Evolutionary conservation across 2,797 vertebrate species (phyloP).

Genomic region (Australoheros facetus): DNA sequence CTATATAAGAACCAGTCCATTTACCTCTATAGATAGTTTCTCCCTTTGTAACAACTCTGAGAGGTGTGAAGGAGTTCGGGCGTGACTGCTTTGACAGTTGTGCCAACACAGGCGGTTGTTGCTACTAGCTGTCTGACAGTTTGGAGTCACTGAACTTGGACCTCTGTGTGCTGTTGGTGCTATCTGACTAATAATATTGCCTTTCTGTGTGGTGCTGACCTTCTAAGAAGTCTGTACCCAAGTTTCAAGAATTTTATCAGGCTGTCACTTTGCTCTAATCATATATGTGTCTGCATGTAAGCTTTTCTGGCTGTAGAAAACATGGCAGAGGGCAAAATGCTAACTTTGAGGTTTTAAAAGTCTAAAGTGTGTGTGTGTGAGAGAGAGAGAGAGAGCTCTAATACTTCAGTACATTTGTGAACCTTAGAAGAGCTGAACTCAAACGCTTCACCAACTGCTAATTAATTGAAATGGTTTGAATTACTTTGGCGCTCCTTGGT

Average conservation of each 20-base stretch:
- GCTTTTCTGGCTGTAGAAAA: background rate
- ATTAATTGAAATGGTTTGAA: slow-evolving; percentile 53
- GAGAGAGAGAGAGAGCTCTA: background rate
- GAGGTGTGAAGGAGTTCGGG: background rate
- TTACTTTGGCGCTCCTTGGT: slow-evolving; percentile 43
- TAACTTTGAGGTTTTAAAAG: background rate
- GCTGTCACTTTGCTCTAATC: background rate
- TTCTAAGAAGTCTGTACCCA: background rate
- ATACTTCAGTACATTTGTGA: background rate
- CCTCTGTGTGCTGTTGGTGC: too few relatives aligned
- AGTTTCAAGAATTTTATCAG: background rate
- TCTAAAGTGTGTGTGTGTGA: background rate
- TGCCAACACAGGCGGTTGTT: background rate
- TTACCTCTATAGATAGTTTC: background rate
- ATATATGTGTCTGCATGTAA: background rate
- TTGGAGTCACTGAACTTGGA: too few relatives aligned
- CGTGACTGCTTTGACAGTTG: background rate
- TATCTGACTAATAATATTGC: too few relatives aligned
- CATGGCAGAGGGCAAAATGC: accelerated
- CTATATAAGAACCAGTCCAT: too few relatives aligned
- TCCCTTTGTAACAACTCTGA: background rate
- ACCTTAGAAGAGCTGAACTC: slow-evolving; percentile 13
- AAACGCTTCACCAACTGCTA: background rate
- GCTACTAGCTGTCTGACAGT: too few relatives aligned
- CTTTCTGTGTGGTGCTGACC: too few relatives aligned